These are phyloP conservation scores for Hirundo rustica DNA, from an alignment of 2,797 vertebrate species.

Conservation along the genomic window DNA sequence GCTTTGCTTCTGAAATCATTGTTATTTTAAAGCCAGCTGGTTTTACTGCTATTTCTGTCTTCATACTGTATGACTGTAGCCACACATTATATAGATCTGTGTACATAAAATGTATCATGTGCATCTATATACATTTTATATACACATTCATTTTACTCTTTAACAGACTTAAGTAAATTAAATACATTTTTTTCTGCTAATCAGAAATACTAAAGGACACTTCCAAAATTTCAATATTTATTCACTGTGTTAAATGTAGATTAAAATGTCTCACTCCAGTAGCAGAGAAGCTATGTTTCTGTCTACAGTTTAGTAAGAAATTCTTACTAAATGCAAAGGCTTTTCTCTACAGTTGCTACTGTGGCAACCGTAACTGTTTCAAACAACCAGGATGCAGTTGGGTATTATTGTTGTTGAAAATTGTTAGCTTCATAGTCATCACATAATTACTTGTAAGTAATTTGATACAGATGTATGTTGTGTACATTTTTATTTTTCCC, in stretches of 20 bases:
- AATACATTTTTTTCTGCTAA: constrained; percentile 45
- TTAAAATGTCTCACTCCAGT: background rate
- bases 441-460: background rate
- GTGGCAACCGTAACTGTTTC: background rate
- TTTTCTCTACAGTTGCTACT: background rate
- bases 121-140: background rate
- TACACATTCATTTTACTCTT: background rate
- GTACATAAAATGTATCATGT: background rate
- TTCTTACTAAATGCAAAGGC: background rate
- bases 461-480: background rate
- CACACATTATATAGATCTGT: background rate
- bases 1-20: constrained; percentile 22
- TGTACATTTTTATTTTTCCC: background rate
- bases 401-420: background rate
- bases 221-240: background rate
- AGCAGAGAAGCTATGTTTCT: constrained; percentile 6
- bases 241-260: background rate
- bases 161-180: background rate
- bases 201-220: constrained; percentile 45
- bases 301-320: background rate
- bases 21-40: background rate
- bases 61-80: background rate
- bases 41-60: constrained; percentile 20
- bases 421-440: background rate
- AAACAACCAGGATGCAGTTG: background rate